Percentiles rank a stretch among this genome's conserved stretches.
phyloP scores from a whole-genome alignment of 2,888 invertebrate genomes.

The Limnephilus rhombicus region DNA sequence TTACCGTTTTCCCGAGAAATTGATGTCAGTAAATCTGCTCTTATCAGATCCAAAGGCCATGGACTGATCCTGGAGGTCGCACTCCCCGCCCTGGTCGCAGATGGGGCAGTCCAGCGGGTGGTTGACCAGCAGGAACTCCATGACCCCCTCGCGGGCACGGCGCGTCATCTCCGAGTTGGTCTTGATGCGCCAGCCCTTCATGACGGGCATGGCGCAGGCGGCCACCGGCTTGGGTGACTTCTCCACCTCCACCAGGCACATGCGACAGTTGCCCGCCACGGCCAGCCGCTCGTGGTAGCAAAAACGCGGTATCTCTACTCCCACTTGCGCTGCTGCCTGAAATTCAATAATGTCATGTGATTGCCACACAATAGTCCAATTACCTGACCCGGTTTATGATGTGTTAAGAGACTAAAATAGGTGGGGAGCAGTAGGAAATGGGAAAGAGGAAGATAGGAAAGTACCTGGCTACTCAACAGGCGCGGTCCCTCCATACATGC shows the following conservation, averaged over 20 bases:
- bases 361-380: background rate
- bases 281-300: slow-evolving; percentile 99
- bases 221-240: slow-evolving; percentile 98
- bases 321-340: slow-evolving; percentile 95
- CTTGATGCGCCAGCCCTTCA: slow-evolving; percentile 99
- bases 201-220: slow-evolving; percentile 99
- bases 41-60: slow-evolving; percentile 99
- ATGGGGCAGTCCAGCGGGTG: slow-evolving; percentile 99
- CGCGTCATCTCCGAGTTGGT: slow-evolving; percentile 96
- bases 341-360: slow-evolving; percentile 58
- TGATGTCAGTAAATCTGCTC: slow-evolving; percentile 95
- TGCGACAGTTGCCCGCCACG: slow-evolving; percentile 99
- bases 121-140: slow-evolving; percentile 99
- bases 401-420: background rate
- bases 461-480: background rate
- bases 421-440: background rate
- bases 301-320: slow-evolving; percentile 98
- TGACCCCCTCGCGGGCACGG: slow-evolving; percentile 88
- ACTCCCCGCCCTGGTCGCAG: slow-evolving; percentile 98
- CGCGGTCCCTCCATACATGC: too few relatives aligned
- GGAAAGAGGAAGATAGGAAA: background rate
- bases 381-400: background rate
- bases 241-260: slow-evolving; percentile 99
- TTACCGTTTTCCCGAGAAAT: slow-evolving; percentile 92
- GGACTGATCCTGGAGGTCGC: slow-evolving; percentile 97